These are phyloP conservation scores for Coelopa pilipes DNA, from an alignment of 2,888 invertebrate species.

Conservation along the genomic window DNA sequence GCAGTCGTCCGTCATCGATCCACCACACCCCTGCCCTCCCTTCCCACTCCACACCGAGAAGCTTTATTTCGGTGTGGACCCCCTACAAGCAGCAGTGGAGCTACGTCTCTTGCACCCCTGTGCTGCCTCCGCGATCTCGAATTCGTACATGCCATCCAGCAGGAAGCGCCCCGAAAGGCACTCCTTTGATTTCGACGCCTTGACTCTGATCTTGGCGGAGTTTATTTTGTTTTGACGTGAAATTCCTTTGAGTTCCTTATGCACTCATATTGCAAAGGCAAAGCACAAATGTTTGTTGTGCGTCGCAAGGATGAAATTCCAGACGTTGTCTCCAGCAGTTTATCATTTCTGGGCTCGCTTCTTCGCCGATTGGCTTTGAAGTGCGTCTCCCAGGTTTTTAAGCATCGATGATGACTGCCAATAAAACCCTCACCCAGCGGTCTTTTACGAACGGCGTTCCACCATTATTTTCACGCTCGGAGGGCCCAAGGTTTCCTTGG, in stretches of 20 bases:
- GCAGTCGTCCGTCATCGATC: too few species aligned
- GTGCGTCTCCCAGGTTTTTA: constrained; percentile 18
- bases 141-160: background rate
- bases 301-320: constrained; percentile 19
- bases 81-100: background rate
- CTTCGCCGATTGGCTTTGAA: constrained; percentile 21
- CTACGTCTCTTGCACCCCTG: background rate
- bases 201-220: background rate
- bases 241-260: constrained; percentile 10
- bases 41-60: background rate
- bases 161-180: too few species aligned
- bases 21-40: too few species aligned
- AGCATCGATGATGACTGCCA: constrained; percentile 29
- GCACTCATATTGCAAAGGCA: constrained; percentile 17
- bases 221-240: constrained; percentile 13
- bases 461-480: too few species aligned
- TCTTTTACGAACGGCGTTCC: too few species aligned
- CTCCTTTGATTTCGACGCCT: background rate
- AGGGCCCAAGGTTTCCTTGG: background rate
- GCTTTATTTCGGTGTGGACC: background rate
- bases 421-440: background rate
- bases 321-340: constrained; percentile 27
- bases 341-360: constrained; percentile 12
- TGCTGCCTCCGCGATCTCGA: too few species aligned
- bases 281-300: background rate